These are phyloP conservation scores for Meloidogyne floridensis DNA, from an alignment of 1,140 invertebrate genomes.

Conservation along the genomic window DNA sequence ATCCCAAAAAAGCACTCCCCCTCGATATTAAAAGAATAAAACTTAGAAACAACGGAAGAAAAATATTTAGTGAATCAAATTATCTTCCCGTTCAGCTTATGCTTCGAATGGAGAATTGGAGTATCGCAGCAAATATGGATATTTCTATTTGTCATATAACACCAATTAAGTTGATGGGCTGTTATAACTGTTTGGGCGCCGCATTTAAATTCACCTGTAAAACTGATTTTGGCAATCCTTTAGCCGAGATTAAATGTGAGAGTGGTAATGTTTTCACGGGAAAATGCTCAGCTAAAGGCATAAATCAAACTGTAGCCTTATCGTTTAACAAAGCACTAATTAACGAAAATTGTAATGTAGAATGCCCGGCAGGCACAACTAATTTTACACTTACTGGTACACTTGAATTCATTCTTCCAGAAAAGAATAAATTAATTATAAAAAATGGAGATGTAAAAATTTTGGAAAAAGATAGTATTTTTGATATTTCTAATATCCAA, in stretches of 20 bases:
- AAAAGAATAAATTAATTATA: not conserved
- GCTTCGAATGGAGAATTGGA: not conserved
- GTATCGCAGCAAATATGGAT: not conserved
- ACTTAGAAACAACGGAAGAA: not conserved
- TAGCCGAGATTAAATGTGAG: not conserved
- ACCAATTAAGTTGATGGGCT: not conserved
- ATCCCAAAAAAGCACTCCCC: not conserved
- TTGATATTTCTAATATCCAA: too few species aligned
- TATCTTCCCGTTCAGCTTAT: not conserved
- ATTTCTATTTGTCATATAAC: not conserved
- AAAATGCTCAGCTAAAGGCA: not conserved
- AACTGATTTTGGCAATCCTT: not conserved
- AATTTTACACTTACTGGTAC: not conserved
- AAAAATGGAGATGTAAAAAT: too few species aligned
- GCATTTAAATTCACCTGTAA: too few species aligned
- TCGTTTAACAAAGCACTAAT: not conserved
- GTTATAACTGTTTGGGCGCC: not conserved
- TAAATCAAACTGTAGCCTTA: not conserved
- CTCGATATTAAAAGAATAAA: not conserved
- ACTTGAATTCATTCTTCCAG: not conserved
- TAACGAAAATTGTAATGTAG: not conserved
- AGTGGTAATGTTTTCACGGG: not conserved
- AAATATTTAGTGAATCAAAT: not conserved
- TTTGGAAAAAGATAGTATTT: too few species aligned
- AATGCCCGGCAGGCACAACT: slow-evolving; percentile 8